A percentile compares a stretch with the other conserved stretches of the same genome.
phyloP scores from a whole-genome alignment of 2,797 vertebrate genomes.

The Eulemur coronatus region DNA sequence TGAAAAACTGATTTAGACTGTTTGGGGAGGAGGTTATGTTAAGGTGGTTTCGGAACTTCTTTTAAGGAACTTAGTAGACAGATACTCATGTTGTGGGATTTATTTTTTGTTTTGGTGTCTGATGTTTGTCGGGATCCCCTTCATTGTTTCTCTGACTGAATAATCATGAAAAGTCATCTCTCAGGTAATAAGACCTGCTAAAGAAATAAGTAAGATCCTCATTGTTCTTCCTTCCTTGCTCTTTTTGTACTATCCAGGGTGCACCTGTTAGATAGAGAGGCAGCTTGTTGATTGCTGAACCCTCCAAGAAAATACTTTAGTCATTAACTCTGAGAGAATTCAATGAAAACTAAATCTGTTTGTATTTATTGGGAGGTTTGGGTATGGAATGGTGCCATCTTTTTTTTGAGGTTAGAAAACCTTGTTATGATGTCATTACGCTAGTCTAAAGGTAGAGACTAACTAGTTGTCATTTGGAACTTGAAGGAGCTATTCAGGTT shows the following conservation, averaged over 20 bases:
- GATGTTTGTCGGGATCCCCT: neutral
- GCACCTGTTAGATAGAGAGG: neutral
- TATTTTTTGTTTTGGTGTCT: neutral
- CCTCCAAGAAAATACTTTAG: neutral
- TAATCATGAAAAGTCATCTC: neutral
- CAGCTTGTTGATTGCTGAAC: neutral
- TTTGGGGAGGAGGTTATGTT: neutral
- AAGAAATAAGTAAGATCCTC: neutral
- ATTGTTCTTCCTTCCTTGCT: neutral
- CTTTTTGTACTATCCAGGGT: neutral
- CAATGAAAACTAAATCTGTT: neutral
- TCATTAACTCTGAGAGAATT: constrained; percentile 1
- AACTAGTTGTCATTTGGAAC: neutral
- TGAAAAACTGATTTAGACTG: neutral
- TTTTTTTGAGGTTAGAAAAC: constrained; percentile 13
- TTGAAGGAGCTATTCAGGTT: neutral
- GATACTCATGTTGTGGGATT: neutral
- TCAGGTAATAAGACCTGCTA: neutral
- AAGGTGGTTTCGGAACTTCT: neutral
- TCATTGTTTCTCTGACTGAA: neutral
- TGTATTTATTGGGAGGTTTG: neutral
- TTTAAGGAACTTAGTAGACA: neutral
- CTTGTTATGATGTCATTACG: neutral
- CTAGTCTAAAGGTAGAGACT: neutral
- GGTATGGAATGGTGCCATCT: neutral